Evolutionary conservation across 1,140 invertebrate genomes (phyloP).

Genomic region (Triops longicaudatus): DNA sequence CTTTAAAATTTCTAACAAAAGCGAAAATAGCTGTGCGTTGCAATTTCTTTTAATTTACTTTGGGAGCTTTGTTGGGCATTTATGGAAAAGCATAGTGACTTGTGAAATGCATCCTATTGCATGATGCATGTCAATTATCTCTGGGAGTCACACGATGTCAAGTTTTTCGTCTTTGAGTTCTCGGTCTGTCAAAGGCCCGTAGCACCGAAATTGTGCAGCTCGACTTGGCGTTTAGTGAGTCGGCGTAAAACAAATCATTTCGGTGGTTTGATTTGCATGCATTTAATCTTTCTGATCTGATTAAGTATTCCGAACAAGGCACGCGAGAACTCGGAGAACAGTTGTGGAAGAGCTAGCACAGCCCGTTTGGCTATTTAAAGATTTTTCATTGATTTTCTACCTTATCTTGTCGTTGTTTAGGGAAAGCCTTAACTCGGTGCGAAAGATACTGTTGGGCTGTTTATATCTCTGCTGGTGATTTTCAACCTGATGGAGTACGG

Average conservation of each 20-base stretch:
- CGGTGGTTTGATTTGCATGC: conserved; percentile 3
- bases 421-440: not conserved
- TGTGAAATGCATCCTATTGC: too few relatives aligned
- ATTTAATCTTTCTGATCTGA: not conserved
- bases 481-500: too few relatives aligned
- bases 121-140: too few relatives aligned
- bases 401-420: not conserved
- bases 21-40: not conserved
- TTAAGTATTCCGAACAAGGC: not conserved
- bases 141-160: too few relatives aligned
- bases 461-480: not conserved
- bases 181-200: not conserved
- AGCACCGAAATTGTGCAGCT: not conserved
- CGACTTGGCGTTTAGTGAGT: not conserved
- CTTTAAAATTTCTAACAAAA: not conserved
- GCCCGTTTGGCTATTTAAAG: not conserved
- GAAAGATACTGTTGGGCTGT: not conserved
- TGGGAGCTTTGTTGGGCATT: too few relatives aligned
- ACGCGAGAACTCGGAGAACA: not conserved
- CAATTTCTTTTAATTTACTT: too few relatives aligned
- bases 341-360: not conserved
- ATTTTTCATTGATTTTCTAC: not conserved
- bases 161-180: too few relatives aligned
- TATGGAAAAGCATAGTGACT: too few relatives aligned
- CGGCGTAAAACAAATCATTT: not conserved